Conservation (phyloP, 2,797 vertebrate species). For the Parotocinclus haroldoi region DNA sequence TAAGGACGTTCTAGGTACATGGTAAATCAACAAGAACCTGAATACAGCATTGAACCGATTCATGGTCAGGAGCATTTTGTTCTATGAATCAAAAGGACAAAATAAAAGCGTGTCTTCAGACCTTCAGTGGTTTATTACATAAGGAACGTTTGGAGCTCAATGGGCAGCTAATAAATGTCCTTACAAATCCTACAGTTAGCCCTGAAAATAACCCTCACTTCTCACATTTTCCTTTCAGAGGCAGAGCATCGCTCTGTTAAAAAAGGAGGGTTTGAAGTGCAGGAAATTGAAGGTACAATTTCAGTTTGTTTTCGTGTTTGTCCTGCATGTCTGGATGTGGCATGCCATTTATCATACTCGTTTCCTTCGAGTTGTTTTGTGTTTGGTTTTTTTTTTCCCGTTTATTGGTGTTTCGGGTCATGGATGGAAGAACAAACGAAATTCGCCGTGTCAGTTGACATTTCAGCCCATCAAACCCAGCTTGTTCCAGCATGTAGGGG, state of each 20-base stretch:
- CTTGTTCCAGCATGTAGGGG: constrained; percentile 12
- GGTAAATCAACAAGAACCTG: constrained; percentile 7
- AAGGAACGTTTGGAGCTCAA: constrained; percentile 9
- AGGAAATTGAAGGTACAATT: constrained; percentile 82
- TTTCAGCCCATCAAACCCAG: constrained; percentile 10
- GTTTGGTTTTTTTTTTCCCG: not conserved
- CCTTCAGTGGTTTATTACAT: constrained; percentile 3
- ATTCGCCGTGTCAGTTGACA: constrained; percentile 14
- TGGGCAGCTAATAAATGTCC: constrained; percentile 14
- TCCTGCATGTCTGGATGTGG: constrained; percentile 2
- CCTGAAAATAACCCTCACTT: constrained; percentile 1
- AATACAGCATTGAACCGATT: constrained; percentile 28
- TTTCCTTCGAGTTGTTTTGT: constrained; percentile 1
- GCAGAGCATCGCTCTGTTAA: constrained; percentile 93
- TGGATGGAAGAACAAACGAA: constrained; percentile 14
- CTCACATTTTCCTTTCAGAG: constrained; percentile 66
- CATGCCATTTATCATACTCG: not conserved
- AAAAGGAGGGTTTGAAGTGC: constrained; percentile 90
- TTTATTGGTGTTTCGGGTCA: not conserved
- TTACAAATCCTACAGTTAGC: not conserved
- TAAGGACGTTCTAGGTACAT: constrained; percentile 6
- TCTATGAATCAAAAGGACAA: constrained; percentile 12
- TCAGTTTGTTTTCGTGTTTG: constrained; percentile 3
- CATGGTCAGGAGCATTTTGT: not conserved
- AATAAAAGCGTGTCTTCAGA: not conserved